phyloP scores from a whole-genome alignment of 2,113 vertebrate genomes.

The Mormyrus lacerda region DNA sequence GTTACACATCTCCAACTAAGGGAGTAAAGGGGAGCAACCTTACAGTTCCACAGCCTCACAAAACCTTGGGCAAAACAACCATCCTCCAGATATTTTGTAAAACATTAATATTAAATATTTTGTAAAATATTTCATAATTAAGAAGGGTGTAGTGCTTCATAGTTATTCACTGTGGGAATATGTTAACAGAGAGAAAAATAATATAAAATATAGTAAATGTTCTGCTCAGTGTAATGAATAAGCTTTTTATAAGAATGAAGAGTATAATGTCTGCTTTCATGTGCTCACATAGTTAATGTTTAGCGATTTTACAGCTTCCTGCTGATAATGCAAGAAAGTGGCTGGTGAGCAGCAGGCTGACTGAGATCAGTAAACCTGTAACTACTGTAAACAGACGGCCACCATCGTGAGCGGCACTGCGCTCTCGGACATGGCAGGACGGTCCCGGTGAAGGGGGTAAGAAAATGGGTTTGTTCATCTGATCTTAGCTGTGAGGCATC shows the following conservation, averaged over 20 bases:
- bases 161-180: not conserved
- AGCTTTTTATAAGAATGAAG: not conserved
- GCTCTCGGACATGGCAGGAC: not conserved
- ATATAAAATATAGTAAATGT: not conserved
- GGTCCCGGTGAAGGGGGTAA: not conserved
- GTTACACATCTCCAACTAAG: too few species aligned
- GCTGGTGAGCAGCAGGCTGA: not conserved
- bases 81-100: not conserved
- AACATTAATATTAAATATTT: too few species aligned
- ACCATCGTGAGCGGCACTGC: not conserved
- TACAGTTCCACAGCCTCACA: not conserved
- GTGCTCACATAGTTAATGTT: conserved; percentile 5
- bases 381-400: not conserved
- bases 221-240: not conserved
- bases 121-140: not conserved
- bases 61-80: not conserved
- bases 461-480: not conserved
- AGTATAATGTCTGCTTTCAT: not conserved
- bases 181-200: not conserved
- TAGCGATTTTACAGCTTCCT: not conserved
- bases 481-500: not conserved
- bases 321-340: not conserved
- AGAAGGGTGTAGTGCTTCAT: not conserved
- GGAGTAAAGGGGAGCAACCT: not conserved
- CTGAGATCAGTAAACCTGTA: conserved; percentile 16